Evolutionary conservation across 2,113 vertebrate genomes (phyloP), one percentile per base, ranked within the genome.

Genomic region (Nothocercus julius): DNA sequence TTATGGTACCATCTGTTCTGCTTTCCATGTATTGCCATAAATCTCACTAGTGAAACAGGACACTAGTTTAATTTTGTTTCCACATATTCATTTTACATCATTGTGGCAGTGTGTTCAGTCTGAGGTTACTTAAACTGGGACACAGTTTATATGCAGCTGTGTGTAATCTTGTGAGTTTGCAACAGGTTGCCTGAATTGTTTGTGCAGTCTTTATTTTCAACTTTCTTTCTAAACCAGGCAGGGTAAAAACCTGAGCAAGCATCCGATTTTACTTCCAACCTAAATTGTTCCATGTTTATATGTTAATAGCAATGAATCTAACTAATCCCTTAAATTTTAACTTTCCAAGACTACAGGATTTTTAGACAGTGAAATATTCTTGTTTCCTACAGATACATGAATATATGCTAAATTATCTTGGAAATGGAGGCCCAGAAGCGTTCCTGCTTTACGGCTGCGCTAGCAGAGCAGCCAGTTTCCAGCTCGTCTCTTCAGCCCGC

Each of bases 361-460:
- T 34, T 36, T 38, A 72, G 69, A 51, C 25, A 38, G 34, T 34
- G 25, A 49, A 53, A 20, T 54, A 36, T 25, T 18, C 25, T 73
- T 36, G 28, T 25, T 24, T 34, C 17, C 5, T 17, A 6, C 95
- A 98, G 98, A 69, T 66, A 53, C 32, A 5, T 66, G 44, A 78
- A 70, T 53, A 6, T 30, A 49, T 56, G 91, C 84, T 69, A 53
- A 79, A 76, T 58, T 92, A 20, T 12, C 80, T 63, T 87, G 14
- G 85, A 63, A 45, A 98, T 98, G 98, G 98, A 98, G 89, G 83
- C 85, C 5, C 97, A 93, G 68, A 92, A 73, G 13, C 53, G 75
- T 40, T 67, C 78, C 9, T 86, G 45, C 22, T 54, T 67, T 2
- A 24, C 61, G n/a, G 76, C 24, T 1, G 66, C 96, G 4, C 13